phyloP scores from a whole-genome alignment of 2,888 invertebrate species.

The Sinodicranocentrus sp. region DNA sequence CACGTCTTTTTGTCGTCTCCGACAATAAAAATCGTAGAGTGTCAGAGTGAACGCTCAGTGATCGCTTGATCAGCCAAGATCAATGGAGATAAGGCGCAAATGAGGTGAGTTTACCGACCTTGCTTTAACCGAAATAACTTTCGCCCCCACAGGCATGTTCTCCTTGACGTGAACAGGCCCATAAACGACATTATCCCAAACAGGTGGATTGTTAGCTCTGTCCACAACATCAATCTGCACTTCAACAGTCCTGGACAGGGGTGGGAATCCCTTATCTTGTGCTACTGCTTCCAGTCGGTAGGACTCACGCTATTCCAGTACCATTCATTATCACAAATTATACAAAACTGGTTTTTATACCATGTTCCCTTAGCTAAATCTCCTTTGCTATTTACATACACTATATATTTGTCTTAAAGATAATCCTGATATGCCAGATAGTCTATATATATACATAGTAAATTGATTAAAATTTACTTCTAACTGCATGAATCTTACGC shows the following conservation, averaged over 20 bases:
- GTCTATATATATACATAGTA: no score
- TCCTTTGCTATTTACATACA: no score
- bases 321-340: constrained; percentile 51
- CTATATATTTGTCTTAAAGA: no score
- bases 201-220: constrained; percentile 91
- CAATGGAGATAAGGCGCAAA: constrained; percentile 8
- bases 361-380: no score
- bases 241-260: constrained; percentile 97
- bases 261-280: constrained; percentile 97
- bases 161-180: constrained; percentile 98
- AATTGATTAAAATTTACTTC: no score
- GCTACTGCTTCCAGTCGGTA: constrained; percentile 99
- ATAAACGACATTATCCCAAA: constrained; percentile 97
- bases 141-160: constrained; percentile 98
- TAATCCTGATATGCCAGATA: no score
- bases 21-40: no score
- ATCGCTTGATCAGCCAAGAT: constrained; percentile 24
- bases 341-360: no score
- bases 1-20: no score
- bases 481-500: no score
- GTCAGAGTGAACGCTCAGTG: no score
- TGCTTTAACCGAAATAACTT: constrained; percentile 99
- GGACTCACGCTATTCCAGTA: constrained; percentile 89
- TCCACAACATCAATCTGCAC: constrained; percentile 99
- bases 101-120: constrained; percentile 86